phyloP scores from a whole-genome alignment of 2,113 vertebrate genomes.

The Oryzias curvinotus region DNA sequence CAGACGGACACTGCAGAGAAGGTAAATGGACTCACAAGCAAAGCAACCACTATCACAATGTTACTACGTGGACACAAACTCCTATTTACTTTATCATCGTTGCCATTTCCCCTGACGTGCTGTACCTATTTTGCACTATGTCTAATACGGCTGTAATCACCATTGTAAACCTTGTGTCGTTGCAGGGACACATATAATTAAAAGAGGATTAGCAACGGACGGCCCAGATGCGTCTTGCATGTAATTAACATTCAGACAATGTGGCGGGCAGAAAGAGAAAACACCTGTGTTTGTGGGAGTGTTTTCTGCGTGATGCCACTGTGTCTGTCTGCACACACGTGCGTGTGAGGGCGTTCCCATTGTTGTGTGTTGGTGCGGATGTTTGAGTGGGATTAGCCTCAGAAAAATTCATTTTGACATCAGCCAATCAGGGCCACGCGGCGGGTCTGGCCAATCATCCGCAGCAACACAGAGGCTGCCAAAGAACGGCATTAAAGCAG shows the following conservation, averaged over 20 bases:
- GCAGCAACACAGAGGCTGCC: conserved; percentile 23
- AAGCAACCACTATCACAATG: conserved; percentile 1
- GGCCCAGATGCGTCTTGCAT: conserved; percentile 72
- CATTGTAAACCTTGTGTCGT: conserved; percentile 74
- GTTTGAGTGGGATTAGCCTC: conserved; percentile 51
- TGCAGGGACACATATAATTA: conserved; percentile 76
- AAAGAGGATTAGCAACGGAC: conserved; percentile 73
- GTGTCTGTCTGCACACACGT: not conserved
- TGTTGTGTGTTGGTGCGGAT: conserved; percentile 22
- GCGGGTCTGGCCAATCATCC: conserved; percentile 39
- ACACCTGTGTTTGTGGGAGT: conserved; percentile 68
- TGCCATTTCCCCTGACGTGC: conserved; percentile 50
- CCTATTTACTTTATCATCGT: conserved; percentile 57
- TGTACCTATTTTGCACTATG: conserved; percentile 56
- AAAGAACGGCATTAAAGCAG: conserved; percentile 32
- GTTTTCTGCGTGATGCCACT: not conserved
- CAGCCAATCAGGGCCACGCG: conserved; percentile 51
- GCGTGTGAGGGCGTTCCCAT: conserved; percentile 39
- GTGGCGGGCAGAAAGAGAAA: conserved; percentile 63
- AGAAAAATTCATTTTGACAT: conserved; percentile 47
- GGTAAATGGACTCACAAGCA: conserved; percentile 9
- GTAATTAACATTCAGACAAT: conserved; percentile 78
- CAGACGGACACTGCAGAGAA: not conserved
- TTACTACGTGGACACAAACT: conserved; percentile 20
- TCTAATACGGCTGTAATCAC: conserved; percentile 71